phyloP scores from a whole-genome alignment of 2,797 vertebrate genomes.

The Nyctalus aviator region DNA sequence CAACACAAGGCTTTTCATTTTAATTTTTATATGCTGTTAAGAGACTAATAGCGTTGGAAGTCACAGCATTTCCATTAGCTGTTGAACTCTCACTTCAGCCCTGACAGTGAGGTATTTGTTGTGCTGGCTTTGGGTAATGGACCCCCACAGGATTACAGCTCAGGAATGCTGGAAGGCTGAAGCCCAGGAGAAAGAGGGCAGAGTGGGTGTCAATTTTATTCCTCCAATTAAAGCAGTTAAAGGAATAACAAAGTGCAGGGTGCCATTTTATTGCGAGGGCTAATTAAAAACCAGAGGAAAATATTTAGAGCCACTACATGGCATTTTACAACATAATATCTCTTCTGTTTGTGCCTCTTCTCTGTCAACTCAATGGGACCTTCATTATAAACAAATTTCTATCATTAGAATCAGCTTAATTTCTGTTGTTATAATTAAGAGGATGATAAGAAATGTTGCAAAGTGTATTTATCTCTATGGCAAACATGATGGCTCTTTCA shows the following conservation, averaged over 20 bases:
- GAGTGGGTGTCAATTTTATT: constrained; percentile 44
- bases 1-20: constrained; percentile 48
- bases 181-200: not conserved
- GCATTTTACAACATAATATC: constrained; percentile 52
- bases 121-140: constrained; percentile 63
- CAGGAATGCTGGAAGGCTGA: constrained; percentile 44
- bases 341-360: constrained; percentile 63
- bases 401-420: constrained; percentile 65
- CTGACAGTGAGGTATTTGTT: constrained; percentile 45
- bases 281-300: constrained; percentile 69
- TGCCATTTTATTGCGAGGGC: constrained; percentile 55
- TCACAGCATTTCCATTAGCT: constrained; percentile 59
- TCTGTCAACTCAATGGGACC: constrained; percentile 44
- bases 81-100: constrained; percentile 45
- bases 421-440: constrained; percentile 67
- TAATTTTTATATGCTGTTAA: constrained; percentile 50
- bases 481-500: not conserved
- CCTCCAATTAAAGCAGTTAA: constrained; percentile 59
- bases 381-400: constrained; percentile 68
- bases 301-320: constrained; percentile 7
- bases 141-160: constrained; percentile 3
- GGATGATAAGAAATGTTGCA: constrained; percentile 26
- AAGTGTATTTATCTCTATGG: not conserved
- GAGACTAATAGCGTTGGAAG: constrained; percentile 41
- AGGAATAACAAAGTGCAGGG: constrained; percentile 52